Percentiles rank a stretch among this genome's conserved stretches.
Conservation (phyloP, 2,113 vertebrate genomes). For the Hippocampus zosterae region DNA sequence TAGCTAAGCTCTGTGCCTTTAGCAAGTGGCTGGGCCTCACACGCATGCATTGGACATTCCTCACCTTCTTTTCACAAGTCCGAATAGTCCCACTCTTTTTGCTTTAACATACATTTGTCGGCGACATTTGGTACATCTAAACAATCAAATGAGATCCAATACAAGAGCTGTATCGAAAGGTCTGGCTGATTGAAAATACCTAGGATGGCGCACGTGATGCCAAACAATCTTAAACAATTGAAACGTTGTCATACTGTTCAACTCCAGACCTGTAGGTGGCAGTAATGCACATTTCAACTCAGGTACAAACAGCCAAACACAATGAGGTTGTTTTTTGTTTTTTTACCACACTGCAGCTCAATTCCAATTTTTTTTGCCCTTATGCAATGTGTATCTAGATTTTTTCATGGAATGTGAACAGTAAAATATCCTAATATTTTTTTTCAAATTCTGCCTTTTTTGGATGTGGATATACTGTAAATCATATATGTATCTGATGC, state of each 20-base stretch:
- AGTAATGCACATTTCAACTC: neutral
- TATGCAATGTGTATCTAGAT: no score
- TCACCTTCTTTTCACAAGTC: neutral
- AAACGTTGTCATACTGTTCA: neutral
- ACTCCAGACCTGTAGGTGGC: neutral
- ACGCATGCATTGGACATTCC: slow-evolving; percentile 14
- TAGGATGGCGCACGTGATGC: neutral
- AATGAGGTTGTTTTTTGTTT: no score
- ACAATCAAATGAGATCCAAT: neutral
- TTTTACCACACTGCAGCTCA: neutral
- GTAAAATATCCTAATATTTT: no score
- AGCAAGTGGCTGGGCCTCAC: slow-evolving; percentile 60
- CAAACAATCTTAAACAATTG: neutral
- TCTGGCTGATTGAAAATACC: neutral
- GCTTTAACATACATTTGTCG: neutral
- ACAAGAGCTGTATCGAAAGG: neutral
- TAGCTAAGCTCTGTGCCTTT: slow-evolving; percentile 81
- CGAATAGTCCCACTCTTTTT: neutral
- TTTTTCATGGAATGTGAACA: no score
- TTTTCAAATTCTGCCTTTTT: no score
- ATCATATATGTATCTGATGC: no score
- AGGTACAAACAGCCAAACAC: neutral
- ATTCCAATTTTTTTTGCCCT: no score
- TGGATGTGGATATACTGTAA: no score
- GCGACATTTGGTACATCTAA: neutral